These are phyloP conservation scores for Baronia brevicornis DNA, from an alignment of 2,888 invertebrate genomes.

Conservation along the genomic window DNA sequence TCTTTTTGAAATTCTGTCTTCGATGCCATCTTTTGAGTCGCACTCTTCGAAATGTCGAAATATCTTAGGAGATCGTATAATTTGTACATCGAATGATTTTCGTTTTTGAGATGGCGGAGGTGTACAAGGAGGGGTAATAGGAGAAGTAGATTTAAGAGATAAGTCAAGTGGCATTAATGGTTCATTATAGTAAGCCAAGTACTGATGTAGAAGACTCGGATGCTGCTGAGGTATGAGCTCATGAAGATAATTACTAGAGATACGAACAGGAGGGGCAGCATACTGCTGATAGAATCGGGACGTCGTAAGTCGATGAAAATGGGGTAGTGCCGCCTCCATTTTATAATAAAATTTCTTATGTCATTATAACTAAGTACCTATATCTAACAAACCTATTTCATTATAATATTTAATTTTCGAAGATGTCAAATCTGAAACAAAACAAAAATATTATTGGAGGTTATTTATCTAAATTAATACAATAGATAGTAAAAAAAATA, in stretches of 20 bases:
- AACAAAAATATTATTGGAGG: conserved; percentile 16
- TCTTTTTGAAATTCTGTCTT: conserved; percentile 38
- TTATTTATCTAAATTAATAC: too few species aligned
- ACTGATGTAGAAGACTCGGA: conserved; percentile 68
- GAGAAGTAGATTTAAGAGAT: conserved; percentile 81
- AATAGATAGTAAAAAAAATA: conserved; percentile 2
- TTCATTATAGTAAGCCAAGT: conserved; percentile 76
- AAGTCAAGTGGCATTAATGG: conserved; percentile 83
- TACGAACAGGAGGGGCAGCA: conserved; percentile 51
- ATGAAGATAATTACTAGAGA: conserved; percentile 59
- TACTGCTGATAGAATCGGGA: conserved; percentile 65
- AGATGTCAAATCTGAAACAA: conserved; percentile 36
- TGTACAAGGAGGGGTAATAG: conserved; percentile 86
- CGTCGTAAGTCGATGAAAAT: conserved; percentile 54
- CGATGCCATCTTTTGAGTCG: conserved; percentile 37
- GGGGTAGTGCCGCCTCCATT: conserved; percentile 64
- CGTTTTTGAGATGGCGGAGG: conserved; percentile 80
- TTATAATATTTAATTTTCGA: conserved; percentile 3
- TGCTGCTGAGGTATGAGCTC: conserved; percentile 63
- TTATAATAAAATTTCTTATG: conserved; percentile 21
- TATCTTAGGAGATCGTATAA: conserved; percentile 58
- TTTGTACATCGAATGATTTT: conserved; percentile 43
- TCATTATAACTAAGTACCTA: conserved; percentile 10
- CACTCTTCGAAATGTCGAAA: conserved; percentile 60
- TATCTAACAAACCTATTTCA: conserved; percentile 16